Evolutionary conservation across 1,140 invertebrate genomes (phyloP).

Genomic region (Scaptomyza pallida): DNA sequence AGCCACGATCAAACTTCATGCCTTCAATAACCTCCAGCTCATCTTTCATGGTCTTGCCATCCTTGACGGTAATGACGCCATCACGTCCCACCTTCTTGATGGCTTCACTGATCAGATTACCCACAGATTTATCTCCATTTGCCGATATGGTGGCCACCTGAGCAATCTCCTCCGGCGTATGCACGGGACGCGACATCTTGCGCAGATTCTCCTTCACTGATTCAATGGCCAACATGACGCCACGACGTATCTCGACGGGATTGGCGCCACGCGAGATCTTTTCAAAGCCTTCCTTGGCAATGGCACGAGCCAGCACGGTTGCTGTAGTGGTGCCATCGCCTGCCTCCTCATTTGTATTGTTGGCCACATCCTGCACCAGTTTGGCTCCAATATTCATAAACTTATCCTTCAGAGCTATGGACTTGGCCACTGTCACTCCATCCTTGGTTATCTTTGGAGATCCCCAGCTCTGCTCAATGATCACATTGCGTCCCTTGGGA

Average conservation of each 20-base stretch:
- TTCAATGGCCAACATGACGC: conserved; percentile 98
- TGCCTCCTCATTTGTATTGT: conserved; percentile 99
- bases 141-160: conserved; percentile 99
- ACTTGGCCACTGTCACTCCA: conserved; percentile 99
- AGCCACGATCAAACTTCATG: conserved; percentile 99
- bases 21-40: conserved; percentile 99
- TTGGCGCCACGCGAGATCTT: conserved; percentile 99
- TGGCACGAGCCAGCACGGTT: conserved; percentile 97
- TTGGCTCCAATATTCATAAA: conserved; percentile 99
- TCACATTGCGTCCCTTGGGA: conserved; percentile 99
- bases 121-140: conserved; percentile 97
- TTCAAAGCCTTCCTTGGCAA: conserved; percentile 99
- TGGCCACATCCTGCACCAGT: conserved; percentile 99
- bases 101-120: conserved; percentile 97
- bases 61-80: conserved; percentile 99
- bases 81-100: conserved; percentile 99
- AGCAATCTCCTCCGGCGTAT: conserved; percentile 98
- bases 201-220: conserved; percentile 94
- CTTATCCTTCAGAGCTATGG: conserved; percentile 98
- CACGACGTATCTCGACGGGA: conserved; percentile 97
- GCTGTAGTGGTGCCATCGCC: conserved; percentile 99
- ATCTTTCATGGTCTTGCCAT: conserved; percentile 98
- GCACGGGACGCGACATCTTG: conserved; percentile 95
- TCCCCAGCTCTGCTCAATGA: conserved; percentile 99
- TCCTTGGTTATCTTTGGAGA: conserved; percentile 99